Base-by-base conservation (phyloP, 2,888 invertebrate genomes). In the Anthophora plumipes region DNA sequence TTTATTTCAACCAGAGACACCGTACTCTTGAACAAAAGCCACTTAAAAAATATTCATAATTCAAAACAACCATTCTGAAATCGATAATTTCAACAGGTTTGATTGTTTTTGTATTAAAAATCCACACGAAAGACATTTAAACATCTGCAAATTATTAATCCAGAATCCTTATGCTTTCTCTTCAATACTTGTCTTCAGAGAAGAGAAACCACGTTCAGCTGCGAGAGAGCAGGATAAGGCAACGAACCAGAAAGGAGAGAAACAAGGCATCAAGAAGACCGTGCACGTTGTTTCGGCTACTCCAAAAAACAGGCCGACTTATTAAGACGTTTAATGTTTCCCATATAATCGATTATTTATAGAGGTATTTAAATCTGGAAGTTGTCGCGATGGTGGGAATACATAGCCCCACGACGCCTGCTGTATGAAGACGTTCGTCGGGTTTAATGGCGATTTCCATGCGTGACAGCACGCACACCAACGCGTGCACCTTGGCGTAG, bases 271-370 rank as follows among this genome's bases (percentile, higher is more conserved):
- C 22, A 50, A 63, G 61, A 25, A 52, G 43, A 46, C 48, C 46
- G 39, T 39, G 57, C 78, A 76, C 75, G 76, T 60, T 82, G 77
- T 86, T 89, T 90, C 82, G 85, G 82, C 84, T 87, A 85, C 79
- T 73, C 87, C 81, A 82, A 84, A 37, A 85, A 89, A 89, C 83
- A 77, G 77, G 72, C 60, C 84, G 69, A 81, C 90, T 92, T 91
- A 92, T 92, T 92, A 92, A 91, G 90, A 88, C 90, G 85, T 89
- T 90, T 90, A 90, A 91, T 88, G 85, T 79, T 80, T 77, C 76
- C 90, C 90, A 89, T 92, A 92, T 91, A 92, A 91, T 91, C 90
- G 91, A 92, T 91, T 92, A 92, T 92, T 92, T 92, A 92, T 91
- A 86, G 91, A 87, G 90, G 90, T 85, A 85, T 85, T 85, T 83